Conservation (phyloP, 2,797 vertebrate genomes). For the Argyrosomus regius region DNA sequence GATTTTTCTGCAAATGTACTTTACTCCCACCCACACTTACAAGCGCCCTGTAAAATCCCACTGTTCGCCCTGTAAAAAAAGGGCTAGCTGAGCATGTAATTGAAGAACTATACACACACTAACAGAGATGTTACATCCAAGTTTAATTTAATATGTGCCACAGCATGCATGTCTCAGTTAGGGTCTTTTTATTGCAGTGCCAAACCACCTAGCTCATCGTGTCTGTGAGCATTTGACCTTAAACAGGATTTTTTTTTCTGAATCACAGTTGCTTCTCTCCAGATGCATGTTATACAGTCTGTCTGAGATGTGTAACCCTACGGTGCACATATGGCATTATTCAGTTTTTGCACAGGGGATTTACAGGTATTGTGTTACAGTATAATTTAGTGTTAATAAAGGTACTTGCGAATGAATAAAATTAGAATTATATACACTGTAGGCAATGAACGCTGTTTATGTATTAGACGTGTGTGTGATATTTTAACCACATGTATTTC, state of each 20-base stretch:
- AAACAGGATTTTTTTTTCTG: slow-evolving; percentile 1
- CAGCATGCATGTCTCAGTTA: background rate
- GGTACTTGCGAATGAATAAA: background rate
- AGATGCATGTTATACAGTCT: background rate
- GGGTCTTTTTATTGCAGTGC: background rate
- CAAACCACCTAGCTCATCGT: background rate
- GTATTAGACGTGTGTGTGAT: background rate
- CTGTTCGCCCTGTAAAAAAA: background rate
- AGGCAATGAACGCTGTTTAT: background rate
- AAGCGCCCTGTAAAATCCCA: slow-evolving; percentile 1
- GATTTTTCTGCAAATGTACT: no score
- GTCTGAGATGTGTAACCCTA: background rate
- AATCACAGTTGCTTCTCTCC: background rate
- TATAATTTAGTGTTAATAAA: background rate
- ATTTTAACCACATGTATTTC: background rate
- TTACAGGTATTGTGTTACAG: background rate
- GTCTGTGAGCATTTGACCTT: background rate
- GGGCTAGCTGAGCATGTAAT: slow-evolving; percentile 3
- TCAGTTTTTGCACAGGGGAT: no score
- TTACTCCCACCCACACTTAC: no score
- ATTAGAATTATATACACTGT: background rate
- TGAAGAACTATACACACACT: background rate
- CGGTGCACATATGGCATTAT: no score
- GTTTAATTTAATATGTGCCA: background rate
- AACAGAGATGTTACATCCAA: slow-evolving; percentile 4